phyloP scores from a whole-genome alignment of 2,797 vertebrate genomes.

The Sebastes hopkinsi region DNA sequence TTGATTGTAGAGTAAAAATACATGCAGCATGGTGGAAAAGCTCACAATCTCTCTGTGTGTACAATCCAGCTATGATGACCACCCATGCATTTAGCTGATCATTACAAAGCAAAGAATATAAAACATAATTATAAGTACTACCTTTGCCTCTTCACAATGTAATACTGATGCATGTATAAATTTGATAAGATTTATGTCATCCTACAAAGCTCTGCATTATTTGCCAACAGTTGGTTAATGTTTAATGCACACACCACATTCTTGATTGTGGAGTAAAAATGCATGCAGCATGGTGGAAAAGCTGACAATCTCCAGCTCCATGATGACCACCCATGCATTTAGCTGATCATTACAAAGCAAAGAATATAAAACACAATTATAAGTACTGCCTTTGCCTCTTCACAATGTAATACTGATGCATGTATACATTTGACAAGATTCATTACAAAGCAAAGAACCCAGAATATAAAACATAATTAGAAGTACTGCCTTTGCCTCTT shows the following conservation, averaged over 20 bases:
- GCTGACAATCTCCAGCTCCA: neutral
- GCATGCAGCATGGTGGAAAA: conserved; percentile 27
- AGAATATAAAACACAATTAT: neutral
- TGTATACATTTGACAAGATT: neutral
- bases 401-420: neutral
- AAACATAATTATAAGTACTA: neutral
- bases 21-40: conserved; percentile 28
- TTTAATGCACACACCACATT: neutral
- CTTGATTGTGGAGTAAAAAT: neutral
- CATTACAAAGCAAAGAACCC: neutral
- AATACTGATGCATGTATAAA: neutral
- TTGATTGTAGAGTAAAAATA: neutral
- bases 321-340: conserved; percentile 34
- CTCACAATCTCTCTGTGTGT: neutral
- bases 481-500: neutral
- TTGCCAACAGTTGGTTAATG: too few species aligned
- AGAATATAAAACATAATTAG: neutral
- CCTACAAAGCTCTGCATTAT: too few species aligned
- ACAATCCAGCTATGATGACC: conserved; percentile 28
- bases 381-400: neutral
- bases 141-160: too few species aligned
- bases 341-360: neutral
- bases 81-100: conserved; percentile 13
- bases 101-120: neutral
- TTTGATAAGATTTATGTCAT: neutral